phyloP scores from a whole-genome alignment of 2,113 vertebrate genomes.

The Peromyscus polionotus region DNA sequence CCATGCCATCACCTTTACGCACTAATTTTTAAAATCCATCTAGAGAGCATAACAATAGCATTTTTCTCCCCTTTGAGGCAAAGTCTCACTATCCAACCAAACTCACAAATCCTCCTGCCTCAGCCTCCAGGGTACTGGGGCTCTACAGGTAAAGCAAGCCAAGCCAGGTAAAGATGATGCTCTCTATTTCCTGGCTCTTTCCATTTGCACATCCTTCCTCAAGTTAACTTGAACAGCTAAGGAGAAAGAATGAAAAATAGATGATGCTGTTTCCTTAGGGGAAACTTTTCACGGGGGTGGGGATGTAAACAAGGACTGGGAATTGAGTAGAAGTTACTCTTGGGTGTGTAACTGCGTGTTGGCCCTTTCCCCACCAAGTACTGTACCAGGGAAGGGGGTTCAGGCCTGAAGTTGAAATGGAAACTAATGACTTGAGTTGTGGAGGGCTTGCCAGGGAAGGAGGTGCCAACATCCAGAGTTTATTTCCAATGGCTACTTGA shows the following conservation, averaged over 20 bases:
- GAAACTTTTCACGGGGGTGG: not conserved
- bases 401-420: not conserved
- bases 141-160: not conserved
- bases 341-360: not conserved
- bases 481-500: not conserved
- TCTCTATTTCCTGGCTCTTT: not conserved
- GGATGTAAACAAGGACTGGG: not conserved
- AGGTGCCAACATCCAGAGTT: not conserved
- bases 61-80: not conserved
- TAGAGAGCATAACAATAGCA: not conserved
- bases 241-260: too few species aligned
- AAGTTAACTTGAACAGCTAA: not conserved
- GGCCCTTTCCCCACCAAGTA: not conserved
- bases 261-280: not conserved
- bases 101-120: not conserved
- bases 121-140: not conserved
- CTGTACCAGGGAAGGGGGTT: not conserved
- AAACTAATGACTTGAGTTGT: not conserved
- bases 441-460: not conserved
- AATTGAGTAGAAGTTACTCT: not conserved
- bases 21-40: not conserved
- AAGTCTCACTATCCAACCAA: not conserved
- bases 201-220: not conserved
- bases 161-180: not conserved
- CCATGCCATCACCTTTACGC: not conserved